Base-by-base conservation (phyloP, 2,888 invertebrate species). In the Coleophora deauratella region DNA sequence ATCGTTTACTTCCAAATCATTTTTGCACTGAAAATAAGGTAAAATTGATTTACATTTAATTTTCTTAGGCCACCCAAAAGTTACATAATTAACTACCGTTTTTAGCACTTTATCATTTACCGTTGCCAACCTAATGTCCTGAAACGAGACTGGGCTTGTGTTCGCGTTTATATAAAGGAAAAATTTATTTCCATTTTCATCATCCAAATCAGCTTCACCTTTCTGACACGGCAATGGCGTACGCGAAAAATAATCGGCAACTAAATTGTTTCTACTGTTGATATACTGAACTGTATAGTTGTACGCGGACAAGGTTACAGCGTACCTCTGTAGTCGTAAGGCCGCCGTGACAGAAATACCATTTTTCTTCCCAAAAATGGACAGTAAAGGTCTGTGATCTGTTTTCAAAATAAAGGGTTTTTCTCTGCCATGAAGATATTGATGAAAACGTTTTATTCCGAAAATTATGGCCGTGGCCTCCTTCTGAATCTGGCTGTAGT, bases 41-140 rank as follows among this genome's bases (percentile, higher is more conserved):
- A 27, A 33, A 3, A 38, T 33, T 2, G 3, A 1, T 27, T 42
- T 43, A 38, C 44, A 44, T 1, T 13, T 33, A 27, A 53, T 42
- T 43, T 51, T 53, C 0, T 49, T 38, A 14, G 53, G 53, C 51
- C 51, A 53, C 1, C 51, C 49, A 2, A 40, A 10, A 10, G 33
- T 40, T 38, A 51, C 44, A 27, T 50, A 54, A 9, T 45, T 49
- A 1, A 41, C 40, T 9, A 54, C 50, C 1, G 44, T 51, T 34
- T 37, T 13, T n/a, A 51, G 32, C 8, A 42, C 11, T 1, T 31
- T 40, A 15, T 49, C 51, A 7, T 27, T 33, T 4, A 8, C 37
- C 3, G 45, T 42, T 21, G 45, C 45, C 2, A 27, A 15, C 30
- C 35, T 38, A 12, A 50, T 48, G 8, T 48, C 41, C 6, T 0